These are phyloP conservation scores for Artemisiospiza belli DNA, from an alignment of 2,113 vertebrate genomes.

Conservation along the genomic window DNA sequence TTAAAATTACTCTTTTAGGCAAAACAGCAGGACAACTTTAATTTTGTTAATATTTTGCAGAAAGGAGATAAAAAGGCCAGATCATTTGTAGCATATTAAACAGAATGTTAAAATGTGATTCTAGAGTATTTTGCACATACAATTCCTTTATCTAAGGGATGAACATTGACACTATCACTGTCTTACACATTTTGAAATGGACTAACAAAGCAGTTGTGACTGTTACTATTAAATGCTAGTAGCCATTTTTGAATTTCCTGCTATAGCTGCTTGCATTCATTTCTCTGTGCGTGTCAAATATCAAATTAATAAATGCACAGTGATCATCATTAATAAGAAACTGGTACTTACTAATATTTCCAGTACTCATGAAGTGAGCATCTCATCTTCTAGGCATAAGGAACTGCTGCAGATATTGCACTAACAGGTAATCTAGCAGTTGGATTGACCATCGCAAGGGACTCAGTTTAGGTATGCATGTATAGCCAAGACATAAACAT, in stretches of 20 bases:
- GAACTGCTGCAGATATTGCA: neutral
- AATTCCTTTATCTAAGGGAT: neutral
- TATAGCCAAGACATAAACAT: neutral
- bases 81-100: neutral
- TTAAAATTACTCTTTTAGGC: neutral
- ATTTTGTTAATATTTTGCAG: neutral
- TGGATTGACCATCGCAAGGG: neutral
- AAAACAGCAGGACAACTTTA: neutral
- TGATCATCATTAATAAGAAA: neutral
- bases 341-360: neutral
- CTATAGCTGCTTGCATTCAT: neutral
- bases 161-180: neutral
- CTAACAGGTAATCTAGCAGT: neutral
- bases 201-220: neutral
- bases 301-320: neutral
- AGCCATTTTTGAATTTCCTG: neutral
- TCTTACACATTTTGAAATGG: neutral
- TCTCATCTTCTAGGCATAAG: neutral
- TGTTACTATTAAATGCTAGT: neutral
- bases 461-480: neutral
- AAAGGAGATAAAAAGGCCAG: neutral
- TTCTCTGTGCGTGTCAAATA: neutral
- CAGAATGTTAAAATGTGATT: neutral
- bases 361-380: neutral
- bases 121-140: neutral